Percentiles rank a stretch among this genome's conserved stretches.
phyloP scores from a whole-genome alignment of 2,888 invertebrate genomes.

The Drosophila meridiana region DNA sequence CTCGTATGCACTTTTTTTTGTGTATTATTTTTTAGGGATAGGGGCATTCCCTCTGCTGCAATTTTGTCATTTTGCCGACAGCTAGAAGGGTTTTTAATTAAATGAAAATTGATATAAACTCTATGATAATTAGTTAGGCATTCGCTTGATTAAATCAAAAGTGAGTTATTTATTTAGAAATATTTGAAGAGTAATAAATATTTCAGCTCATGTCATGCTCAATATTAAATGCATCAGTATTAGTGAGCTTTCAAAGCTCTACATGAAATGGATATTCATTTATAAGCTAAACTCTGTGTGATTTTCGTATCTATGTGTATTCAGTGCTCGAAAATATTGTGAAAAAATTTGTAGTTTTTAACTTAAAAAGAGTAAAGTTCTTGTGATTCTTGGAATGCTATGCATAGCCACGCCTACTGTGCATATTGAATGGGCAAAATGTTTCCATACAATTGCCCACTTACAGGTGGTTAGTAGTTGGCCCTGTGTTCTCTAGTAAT shows the following conservation, averaged over 20 bases:
- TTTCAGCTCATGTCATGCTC: background rate
- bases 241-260: background rate
- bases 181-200: background rate
- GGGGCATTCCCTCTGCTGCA: constrained; percentile 14
- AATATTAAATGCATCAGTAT: constrained; percentile 12
- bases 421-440: constrained; percentile 39
- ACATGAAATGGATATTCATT: background rate
- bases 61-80: constrained; percentile 31
- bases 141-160: background rate
- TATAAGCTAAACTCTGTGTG: background rate
- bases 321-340: background rate
- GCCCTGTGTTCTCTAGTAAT: constrained; percentile 34
- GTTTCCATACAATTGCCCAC: constrained; percentile 47
- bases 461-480: constrained; percentile 20
- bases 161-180: background rate
- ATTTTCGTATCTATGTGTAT: background rate
- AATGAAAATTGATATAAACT: constrained; percentile 39
- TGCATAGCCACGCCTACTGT: constrained; percentile 33
- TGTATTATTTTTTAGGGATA: constrained; percentile 1
- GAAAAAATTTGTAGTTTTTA: background rate
- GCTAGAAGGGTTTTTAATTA: constrained; percentile 54
- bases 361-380: background rate
- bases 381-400: constrained; percentile 15
- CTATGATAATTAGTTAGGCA: background rate
- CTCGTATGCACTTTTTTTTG: constrained; percentile 8